Evolutionary conservation across 2,888 invertebrate species (phyloP), one percentile per base, ranked within the genome.

Genomic region (Chymomyza amoena): DNA sequence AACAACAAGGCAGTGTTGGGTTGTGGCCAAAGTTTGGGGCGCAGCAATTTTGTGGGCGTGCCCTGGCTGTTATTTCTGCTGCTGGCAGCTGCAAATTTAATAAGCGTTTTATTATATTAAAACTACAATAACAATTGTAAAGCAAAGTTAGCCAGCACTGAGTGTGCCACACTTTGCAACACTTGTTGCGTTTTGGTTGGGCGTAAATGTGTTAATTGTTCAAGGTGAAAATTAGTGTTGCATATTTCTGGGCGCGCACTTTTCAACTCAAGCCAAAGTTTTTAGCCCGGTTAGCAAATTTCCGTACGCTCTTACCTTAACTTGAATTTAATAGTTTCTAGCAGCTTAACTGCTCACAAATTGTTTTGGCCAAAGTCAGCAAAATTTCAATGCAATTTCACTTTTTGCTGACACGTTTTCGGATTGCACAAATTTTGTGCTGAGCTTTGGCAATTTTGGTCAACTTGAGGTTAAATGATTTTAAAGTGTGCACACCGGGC

Each of bases 51-150:
- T 79, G 81, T 74, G 81, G 84, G 69, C 65, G 67, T 75, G 70
- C 75, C 62, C 61, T 63, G 79, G 79, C 76, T 80, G 80, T 80
- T 78, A 73, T 77, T 72, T 61, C 64, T 51, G 64, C 65, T 45
- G 67, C 75, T 61, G 66, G 68, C 68, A 72, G 69, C 72, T 68
- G n/a, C 72, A 72, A 82, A 81, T 85, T 85, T 87, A 81, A 85
- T 86, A 83, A 85, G 79, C 81, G 85, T 87, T 84, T 85, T 83
- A 86, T 87, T 84, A 80, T 78, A 81, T 81, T 80, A 80, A 77
- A 78, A 72, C 57, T 72, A 59, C 54, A 28, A 28, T 1, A 62
- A 63, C 56, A 16, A 73, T 65, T 73, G 68, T 67, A 57, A 61
- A 69, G 60, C 50, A 64, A 81, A 83, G 79, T 83, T 81, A 57